Evolutionary conservation across 2,113 vertebrate genomes (phyloP).

Genomic region (Phodopus roborovskii): DNA sequence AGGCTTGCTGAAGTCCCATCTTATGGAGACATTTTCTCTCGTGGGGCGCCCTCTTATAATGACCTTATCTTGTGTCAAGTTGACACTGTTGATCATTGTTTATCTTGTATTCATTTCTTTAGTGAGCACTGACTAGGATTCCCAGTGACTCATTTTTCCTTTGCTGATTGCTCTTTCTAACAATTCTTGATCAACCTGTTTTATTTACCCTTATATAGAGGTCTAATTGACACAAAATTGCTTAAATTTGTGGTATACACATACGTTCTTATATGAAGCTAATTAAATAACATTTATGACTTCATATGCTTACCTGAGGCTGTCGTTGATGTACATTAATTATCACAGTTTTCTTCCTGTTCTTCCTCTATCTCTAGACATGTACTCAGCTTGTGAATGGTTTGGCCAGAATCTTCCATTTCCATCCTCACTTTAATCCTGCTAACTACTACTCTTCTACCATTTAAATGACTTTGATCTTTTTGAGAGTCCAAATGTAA

Average conservation of each 20-base stretch:
- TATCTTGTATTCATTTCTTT: neutral
- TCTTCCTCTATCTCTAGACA: neutral
- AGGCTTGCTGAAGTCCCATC: neutral
- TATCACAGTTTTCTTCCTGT: neutral
- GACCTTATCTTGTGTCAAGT: neutral
- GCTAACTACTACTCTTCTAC: no score
- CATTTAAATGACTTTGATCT: neutral
- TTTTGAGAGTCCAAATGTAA: neutral
- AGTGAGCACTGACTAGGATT: neutral
- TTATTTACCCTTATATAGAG: neutral
- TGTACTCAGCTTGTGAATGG: neutral
- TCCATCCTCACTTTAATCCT: neutral
- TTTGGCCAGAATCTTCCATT: neutral
- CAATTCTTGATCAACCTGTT: neutral
- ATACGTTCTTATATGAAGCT: neutral
- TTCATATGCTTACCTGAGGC: neutral
- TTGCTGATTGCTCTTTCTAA: neutral
- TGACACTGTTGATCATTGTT: neutral
- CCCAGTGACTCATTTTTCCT: neutral
- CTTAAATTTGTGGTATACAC: no score
- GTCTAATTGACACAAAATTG: neutral
- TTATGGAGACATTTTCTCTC: neutral
- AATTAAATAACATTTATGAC: neutral
- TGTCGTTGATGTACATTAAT: neutral
- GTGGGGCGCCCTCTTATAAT: neutral